A percentile compares a stretch with the other conserved stretches of the same genome.
Evolutionary conservation across 2,113 vertebrate genomes (phyloP).

Genomic region (Lagopus muta): DNA sequence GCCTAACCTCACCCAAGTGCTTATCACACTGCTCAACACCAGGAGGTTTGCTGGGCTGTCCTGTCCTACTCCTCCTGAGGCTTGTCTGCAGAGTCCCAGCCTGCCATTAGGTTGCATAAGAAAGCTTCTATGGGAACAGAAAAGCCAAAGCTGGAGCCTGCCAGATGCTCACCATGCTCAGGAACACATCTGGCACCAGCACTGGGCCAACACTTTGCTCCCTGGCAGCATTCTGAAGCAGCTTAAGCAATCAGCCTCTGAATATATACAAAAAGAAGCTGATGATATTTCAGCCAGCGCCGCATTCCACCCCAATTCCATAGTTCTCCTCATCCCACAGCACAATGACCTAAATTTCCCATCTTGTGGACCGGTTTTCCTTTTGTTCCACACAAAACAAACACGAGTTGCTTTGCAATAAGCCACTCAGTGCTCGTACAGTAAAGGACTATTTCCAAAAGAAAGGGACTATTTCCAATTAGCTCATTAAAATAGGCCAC

Average conservation of each 20-base stretch:
- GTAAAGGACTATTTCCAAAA: not conserved
- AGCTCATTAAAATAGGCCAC: slow-evolving; percentile 40
- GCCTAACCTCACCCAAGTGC: not conserved
- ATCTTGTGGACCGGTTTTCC: not conserved
- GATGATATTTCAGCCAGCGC: not conserved
- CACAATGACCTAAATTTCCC: accelerated
- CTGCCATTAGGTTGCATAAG: not conserved
- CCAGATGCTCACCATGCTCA: not conserved
- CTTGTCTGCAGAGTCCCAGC: not conserved
- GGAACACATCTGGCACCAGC: not conserved
- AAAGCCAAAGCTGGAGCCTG: not conserved
- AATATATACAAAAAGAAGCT: not conserved
- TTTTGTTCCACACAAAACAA: not conserved
- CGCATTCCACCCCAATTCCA: slow-evolving; percentile 3
- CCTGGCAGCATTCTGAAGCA: not conserved
- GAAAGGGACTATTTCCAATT: slow-evolving; percentile 2
- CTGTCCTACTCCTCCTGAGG: not conserved
- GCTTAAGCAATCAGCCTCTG: not conserved
- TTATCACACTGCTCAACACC: not conserved
- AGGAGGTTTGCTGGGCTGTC: not conserved
- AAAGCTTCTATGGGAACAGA: not conserved
- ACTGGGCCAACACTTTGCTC: not conserved
- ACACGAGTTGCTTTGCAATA: not conserved
- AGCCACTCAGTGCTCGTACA: not conserved
- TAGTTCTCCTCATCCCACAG: not conserved